Base-by-base conservation (phyloP, 2,797 vertebrate species). In the Gymnoscopelus braueri region DNA sequence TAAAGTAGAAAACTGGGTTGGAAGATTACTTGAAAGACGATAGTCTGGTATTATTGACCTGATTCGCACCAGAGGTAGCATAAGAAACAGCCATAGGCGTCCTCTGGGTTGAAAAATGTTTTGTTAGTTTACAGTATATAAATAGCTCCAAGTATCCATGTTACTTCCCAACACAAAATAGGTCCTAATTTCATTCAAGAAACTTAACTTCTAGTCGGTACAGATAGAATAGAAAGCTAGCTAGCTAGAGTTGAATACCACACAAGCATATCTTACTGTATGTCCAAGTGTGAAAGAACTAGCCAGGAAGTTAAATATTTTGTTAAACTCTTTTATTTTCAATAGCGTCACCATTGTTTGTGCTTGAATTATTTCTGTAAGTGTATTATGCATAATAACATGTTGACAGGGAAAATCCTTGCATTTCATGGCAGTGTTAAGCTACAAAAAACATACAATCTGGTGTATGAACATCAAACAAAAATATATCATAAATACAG, bases 361-460 rank as follows among this genome's bases (percentile, higher is more conserved):
- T 47, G n/a, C 51, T 59, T 59, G 14, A 51, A 29, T 26, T 56
- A 29, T 13, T 29, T 3, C 26, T 29, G 26, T 29, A 29, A 29
- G 2, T 29, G 26, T 56, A 59, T 59, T 13, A 60, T 35, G 55
- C 26, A 57, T 5, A 57, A 49, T 11, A 66, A 23, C 48, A 23
- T 11, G 55, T 58, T 60, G 48, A 60, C 23, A 50, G 56, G 19
- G 3, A 39, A 9, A 47, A 49, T 23, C 9, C 50, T 50, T 2
- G 81, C 82, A 55, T 86, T 91, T 84, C 82, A 81, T 91, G 94
- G 92, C 92, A 94, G 92, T 92, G 90, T 50, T 91, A 84, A 88
- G 87, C 93, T 94, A 92, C 77, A 58, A 90, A 78, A 90, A 53
- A 80, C 75, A 66, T 72, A 32, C 60, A 87, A 88, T 80, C 75